A percentile compares a stretch with the other conserved stretches of the same genome.
Conservation (phyloP, 2,797 vertebrate species). For the Rhyacichthys aspro region DNA sequence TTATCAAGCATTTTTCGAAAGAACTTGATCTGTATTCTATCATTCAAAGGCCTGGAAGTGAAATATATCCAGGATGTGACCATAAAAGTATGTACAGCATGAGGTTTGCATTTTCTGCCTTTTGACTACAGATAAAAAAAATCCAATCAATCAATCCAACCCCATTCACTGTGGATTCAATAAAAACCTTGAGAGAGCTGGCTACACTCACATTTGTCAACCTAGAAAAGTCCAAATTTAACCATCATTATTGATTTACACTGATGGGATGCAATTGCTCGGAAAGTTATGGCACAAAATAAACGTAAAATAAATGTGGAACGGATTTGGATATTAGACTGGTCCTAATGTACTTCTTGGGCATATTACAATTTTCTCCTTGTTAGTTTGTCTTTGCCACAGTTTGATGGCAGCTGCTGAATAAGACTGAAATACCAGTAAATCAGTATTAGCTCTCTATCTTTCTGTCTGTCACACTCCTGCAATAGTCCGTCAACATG, state of each 20-base stretch:
- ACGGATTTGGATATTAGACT: constrained; percentile 18
- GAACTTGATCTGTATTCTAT: too few species aligned
- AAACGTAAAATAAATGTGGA: not conserved
- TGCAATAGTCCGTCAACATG: too few species aligned
- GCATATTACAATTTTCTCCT: constrained; percentile 37
- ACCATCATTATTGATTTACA: constrained; percentile 21
- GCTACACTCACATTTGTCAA: not conserved
- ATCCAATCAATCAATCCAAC: constrained; percentile 12
- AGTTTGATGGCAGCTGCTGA: constrained; percentile 30
- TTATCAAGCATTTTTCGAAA: too few species aligned
- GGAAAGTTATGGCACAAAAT: not conserved
- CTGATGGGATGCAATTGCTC: not conserved
- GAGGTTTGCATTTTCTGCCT: constrained; percentile 1
- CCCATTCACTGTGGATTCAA: constrained; percentile 14
- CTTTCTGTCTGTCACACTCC: not conserved
- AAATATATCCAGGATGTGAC: constrained; percentile 18
- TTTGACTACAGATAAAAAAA: constrained; percentile 14
- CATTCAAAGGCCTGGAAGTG: constrained; percentile 5
- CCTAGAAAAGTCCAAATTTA: too few species aligned
- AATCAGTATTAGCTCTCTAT: too few species aligned
- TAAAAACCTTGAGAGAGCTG: constrained; percentile 7
- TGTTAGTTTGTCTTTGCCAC: constrained; percentile 35
- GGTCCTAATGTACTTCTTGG: constrained; percentile 11
- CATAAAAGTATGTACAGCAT: constrained; percentile 9
- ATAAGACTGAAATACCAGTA: too few species aligned